Conservation (phyloP, 64 coral and sea anemone species). For the Porites australiensis region DNA sequence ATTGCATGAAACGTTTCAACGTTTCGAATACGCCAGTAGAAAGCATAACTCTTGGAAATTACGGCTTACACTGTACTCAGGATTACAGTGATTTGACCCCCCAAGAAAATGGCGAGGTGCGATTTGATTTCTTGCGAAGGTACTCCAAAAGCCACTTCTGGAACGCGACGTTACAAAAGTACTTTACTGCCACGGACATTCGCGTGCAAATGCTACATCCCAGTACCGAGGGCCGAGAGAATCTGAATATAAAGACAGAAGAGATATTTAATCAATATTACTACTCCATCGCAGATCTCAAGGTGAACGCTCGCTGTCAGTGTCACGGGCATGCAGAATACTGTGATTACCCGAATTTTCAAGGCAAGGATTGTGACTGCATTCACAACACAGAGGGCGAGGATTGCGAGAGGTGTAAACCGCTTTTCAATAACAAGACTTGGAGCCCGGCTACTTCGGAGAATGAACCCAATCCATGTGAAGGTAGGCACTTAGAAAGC, state of each 20-base stretch:
- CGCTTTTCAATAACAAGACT: conserved; percentile 88
- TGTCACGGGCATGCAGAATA: conserved; percentile 86
- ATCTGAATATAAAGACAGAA: conserved; percentile 29
- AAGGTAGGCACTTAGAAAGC: conserved; percentile 75
- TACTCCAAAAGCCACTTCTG: conserved; percentile 76
- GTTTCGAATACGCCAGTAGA: conserved; percentile 30
- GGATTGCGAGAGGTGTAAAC: conserved; percentile 88
- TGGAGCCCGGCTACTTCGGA: conserved; percentile 86
- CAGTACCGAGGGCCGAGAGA: conserved; percentile 56
- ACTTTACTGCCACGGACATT: conserved; percentile 82
- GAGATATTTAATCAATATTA: conserved; percentile 67
- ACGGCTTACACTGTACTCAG: conserved; percentile 56
- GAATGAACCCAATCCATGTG: conserved; percentile 81
- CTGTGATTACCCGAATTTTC: conserved; percentile 60
- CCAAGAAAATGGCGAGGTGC: conserved; percentile 62
- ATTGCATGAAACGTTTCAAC: conserved; percentile 56
- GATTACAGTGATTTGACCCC: conserved; percentile 71
- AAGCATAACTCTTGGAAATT: conserved; percentile 31
- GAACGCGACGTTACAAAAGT: conserved; percentile 62
- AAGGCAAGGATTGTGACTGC: conserved; percentile 70
- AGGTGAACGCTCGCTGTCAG: conserved; percentile 73
- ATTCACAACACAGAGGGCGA: conserved; percentile 84
- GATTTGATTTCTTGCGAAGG: conserved; percentile 79
- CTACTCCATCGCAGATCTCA: conserved; percentile 85
- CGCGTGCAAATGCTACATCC: conserved; percentile 81